These are phyloP conservation scores for Microcebus jonahi DNA, from an alignment of 2,113 vertebrate species.

Conservation along the genomic window DNA sequence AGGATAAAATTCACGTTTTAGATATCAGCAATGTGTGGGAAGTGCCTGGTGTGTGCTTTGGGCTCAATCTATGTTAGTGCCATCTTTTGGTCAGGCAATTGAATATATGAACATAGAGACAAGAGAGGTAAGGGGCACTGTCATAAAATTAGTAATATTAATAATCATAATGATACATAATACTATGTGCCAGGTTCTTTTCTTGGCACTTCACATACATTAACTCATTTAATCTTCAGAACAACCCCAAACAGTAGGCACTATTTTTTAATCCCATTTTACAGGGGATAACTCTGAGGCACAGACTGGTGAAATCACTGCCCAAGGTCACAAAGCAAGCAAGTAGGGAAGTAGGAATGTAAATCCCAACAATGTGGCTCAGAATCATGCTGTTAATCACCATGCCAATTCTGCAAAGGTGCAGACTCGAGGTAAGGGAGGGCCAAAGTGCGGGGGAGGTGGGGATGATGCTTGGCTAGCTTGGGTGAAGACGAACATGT, in stretches of 20 bases:
- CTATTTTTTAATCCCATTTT: background rate
- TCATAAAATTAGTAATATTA: background rate
- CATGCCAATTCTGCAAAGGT: background rate
- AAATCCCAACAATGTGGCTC: background rate
- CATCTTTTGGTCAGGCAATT: background rate
- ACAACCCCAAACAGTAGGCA: background rate
- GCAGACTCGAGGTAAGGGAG: background rate
- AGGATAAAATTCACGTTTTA: background rate
- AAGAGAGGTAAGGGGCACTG: background rate
- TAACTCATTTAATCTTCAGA: constrained; percentile 8
- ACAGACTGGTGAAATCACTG: background rate
- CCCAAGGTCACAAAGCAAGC: background rate
- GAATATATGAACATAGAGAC: background rate
- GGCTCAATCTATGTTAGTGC: background rate
- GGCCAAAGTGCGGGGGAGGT: background rate
- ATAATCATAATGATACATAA: background rate
- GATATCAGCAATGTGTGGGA: background rate
- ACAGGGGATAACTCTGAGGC: background rate
- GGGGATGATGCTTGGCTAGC: background rate
- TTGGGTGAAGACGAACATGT: background rate
- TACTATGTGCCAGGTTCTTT: background rate
- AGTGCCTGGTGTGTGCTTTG: background rate
- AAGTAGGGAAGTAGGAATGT: background rate
- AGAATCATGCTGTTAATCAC: background rate
- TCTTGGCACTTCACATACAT: background rate